A percentile compares a stretch with the other conserved stretches of the same genome.
These are phyloP conservation scores for Mylabris phalerata DNA, from an alignment of 1,140 invertebrate genomes.

Conservation along the genomic window DNA sequence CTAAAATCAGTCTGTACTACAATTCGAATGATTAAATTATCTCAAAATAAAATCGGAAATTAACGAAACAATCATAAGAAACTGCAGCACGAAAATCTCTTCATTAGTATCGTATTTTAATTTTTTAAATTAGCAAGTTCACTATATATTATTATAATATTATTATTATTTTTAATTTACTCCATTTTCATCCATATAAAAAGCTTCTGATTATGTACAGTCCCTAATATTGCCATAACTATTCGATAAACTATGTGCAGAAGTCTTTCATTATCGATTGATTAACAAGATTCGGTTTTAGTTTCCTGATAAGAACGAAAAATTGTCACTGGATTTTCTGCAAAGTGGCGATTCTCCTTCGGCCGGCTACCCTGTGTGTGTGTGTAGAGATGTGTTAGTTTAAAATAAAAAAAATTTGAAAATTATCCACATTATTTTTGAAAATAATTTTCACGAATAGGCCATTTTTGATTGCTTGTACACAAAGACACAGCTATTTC, in stretches of 20 bases:
- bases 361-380: conserved; percentile 33
- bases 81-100: conserved; percentile 27
- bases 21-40: conserved; percentile 3
- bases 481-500: conserved; percentile 26
- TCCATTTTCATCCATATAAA: conserved; percentile 36
- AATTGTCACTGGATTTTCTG: not conserved
- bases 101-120: conserved; percentile 1
- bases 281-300: not conserved
- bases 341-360: conserved; percentile 18
- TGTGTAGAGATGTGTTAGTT: too few relatives aligned
- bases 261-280: conserved; percentile 15
- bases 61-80: conserved; percentile 26
- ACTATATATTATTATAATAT: not conserved
- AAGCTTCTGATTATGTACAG: conserved; percentile 42
- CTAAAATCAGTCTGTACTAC: conserved; percentile 23
- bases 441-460: conserved; percentile 27
- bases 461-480: conserved; percentile 38
- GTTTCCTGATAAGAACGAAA: not conserved
- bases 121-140: not conserved
- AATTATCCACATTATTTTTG: too few relatives aligned
- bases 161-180: conserved; percentile 16
- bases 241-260: conserved; percentile 17
- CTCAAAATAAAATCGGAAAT: not conserved
- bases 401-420: too few relatives aligned
- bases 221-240: conserved; percentile 32